A percentile compares a stretch with the other conserved stretches of the same genome.
These are phyloP conservation scores for Mormyrus hasselquistii DNA, from an alignment of 2,797 vertebrate genomes.

Conservation along the genomic window DNA sequence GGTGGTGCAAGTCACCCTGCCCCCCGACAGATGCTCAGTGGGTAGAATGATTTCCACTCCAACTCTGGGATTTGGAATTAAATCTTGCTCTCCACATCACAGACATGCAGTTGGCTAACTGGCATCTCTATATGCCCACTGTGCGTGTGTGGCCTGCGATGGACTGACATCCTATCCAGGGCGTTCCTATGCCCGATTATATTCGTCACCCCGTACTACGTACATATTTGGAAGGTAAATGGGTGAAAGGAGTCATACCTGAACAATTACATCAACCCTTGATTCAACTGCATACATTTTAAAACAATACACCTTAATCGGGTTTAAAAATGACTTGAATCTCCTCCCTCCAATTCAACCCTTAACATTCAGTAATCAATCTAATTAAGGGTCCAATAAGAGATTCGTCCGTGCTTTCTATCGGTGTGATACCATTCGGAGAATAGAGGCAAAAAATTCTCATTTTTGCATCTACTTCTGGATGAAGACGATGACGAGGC, in stretches of 20 bases:
- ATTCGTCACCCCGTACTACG: neutral
- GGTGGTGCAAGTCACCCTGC: neutral
- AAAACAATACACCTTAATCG: neutral
- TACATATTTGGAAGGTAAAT: neutral
- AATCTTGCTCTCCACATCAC: neutral
- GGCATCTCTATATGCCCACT: neutral
- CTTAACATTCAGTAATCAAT: neutral
- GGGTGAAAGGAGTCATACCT: neutral
- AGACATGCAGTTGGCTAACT: neutral
- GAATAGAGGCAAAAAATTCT: neutral
- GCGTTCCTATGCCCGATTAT: neutral
- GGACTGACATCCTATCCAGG: neutral
- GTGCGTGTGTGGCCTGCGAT: neutral
- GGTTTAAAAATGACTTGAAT: neutral
- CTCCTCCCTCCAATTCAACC: neutral
- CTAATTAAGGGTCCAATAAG: neutral
- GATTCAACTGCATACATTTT: neutral
- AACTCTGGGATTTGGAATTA: neutral
- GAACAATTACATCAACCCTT: neutral
- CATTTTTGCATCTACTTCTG: constrained; percentile 52
- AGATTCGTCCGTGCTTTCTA: neutral
- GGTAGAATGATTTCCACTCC: neutral
- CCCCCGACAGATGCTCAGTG: neutral
- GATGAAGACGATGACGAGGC: constrained; percentile 75
- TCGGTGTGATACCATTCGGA: neutral